Evolutionary conservation across 2,888 invertebrate genomes (phyloP).

Genomic region (Cheilosia variabilis): DNA sequence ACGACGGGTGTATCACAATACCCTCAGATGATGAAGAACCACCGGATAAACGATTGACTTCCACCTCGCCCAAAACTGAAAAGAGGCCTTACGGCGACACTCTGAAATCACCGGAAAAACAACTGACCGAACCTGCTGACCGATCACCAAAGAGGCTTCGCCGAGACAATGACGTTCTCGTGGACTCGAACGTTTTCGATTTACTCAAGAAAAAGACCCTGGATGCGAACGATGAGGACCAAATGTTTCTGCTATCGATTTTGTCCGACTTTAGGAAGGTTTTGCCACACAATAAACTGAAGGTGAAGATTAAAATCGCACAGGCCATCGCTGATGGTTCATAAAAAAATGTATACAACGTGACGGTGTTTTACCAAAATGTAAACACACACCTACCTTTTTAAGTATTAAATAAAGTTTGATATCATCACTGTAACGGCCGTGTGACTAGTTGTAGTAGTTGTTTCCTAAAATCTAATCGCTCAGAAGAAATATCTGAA

Average conservation of each 20-base stretch:
- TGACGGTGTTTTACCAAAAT: too few relatives aligned
- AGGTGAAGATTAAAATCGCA: constrained; percentile 75
- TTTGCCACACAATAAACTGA: constrained; percentile 69
- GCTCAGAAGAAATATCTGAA: too few relatives aligned
- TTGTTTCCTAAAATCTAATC: too few relatives aligned
- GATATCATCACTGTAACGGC: too few relatives aligned
- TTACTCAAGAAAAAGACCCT: constrained; percentile 20
- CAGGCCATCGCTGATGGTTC: constrained; percentile 66
- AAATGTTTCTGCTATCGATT: constrained; percentile 76
- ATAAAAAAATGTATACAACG: background rate
- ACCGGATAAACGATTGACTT: too few relatives aligned
- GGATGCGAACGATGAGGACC: constrained; percentile 72
- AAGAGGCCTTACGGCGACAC: too few relatives aligned
- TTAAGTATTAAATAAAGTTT: too few relatives aligned
- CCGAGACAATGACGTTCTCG: constrained; percentile 1
- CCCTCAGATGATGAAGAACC: too few relatives aligned
- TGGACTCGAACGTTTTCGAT: constrained; percentile 26
- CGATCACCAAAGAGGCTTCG: background rate
- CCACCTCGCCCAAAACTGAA: too few relatives aligned
- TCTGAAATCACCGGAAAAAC: background rate
- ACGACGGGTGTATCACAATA: too few relatives aligned
- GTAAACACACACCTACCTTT: too few relatives aligned
- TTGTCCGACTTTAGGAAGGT: constrained; percentile 75
- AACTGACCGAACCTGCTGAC: background rate
- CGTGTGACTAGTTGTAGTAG: too few relatives aligned